Evolutionary conservation across 2,113 vertebrate species (phyloP), one percentile per base, ranked within the genome.

Genomic region (Hoplias malabaricus): DNA sequence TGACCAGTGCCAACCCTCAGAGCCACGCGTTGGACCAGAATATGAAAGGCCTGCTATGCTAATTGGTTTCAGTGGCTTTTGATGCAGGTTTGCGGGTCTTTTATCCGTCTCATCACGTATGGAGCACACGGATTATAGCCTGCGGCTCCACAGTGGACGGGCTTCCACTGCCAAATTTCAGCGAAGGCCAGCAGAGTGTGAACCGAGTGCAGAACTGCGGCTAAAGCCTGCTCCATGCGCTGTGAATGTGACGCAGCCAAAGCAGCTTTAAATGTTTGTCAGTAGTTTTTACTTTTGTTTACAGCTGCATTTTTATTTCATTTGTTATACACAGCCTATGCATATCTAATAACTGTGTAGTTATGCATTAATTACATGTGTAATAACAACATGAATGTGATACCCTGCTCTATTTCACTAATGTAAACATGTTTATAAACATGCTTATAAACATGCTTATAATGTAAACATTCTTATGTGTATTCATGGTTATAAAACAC

Each of bases 1-100:
- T 40, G 57, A 54, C 66, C 69, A 36, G 69, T 21, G 29, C 50
- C 75, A 5, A 19, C 63, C 40, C 21, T 75, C 48, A 42, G 61
- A 36, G 40, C 46, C 48, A 33, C 62, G n/a, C 21, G 31, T 48
- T 36, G 66, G 75, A 46, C 48, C 16, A 38, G 54, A 53, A 63
- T 65, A 69, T 33, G 42, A 50, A 79, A 68, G 40, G 38, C 43
- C 68, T 68, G 75, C 66, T 69, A 75, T 75, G 75, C 48, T 75
- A 79, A 82, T 79, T 75, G 72, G 36, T 40, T 68, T 62, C 56
- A 16, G 54, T 0, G 21, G 21, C 46, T 63, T 74, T 65, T 78
- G 23, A 78, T 79, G 43, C 48, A 25, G 75, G 43, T 65, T 38
- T 61, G 62, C 36, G 43, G 9, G 33, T n/a, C 56, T 54, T 78